phyloP scores from a whole-genome alignment of 92 coral and sea anemone genomes.

The Palythoa caribaeorum region DNA sequence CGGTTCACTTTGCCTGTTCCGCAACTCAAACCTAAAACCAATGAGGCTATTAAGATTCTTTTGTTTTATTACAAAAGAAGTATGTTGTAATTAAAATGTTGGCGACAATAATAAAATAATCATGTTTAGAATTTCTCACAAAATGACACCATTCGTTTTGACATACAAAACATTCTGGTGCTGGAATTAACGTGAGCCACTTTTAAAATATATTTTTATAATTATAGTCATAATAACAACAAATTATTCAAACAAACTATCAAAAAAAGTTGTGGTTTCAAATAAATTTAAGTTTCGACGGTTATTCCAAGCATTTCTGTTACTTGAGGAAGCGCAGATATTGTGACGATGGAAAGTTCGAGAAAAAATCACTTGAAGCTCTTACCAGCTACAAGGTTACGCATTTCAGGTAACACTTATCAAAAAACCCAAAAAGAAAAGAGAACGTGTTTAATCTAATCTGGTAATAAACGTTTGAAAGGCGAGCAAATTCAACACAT shows the following conservation, averaged over 20 bases:
- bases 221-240: neutral
- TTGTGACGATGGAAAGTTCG: constrained; percentile 18
- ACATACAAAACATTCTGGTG: too few relatives aligned
- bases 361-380: neutral
- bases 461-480: neutral
- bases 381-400: neutral
- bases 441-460: neutral
- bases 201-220: neutral
- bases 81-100: neutral
- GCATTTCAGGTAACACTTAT: neutral
- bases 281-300: constrained; percentile 12
- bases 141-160: neutral
- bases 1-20: constrained; percentile 48
- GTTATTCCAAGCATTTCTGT: constrained; percentile 33
- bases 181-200: too few relatives aligned
- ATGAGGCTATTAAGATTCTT: constrained; percentile 11
- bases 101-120: neutral
- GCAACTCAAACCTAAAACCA: constrained; percentile 46
- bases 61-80: neutral
- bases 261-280: neutral
- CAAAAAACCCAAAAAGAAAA: neutral
- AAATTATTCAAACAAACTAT: neutral
- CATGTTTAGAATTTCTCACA: neutral
- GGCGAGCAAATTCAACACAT: neutral
- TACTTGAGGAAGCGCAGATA: constrained; percentile 14